Base-by-base conservation (phyloP, 2,888 invertebrate species). In the Archaeoteleia sp. region DNA sequence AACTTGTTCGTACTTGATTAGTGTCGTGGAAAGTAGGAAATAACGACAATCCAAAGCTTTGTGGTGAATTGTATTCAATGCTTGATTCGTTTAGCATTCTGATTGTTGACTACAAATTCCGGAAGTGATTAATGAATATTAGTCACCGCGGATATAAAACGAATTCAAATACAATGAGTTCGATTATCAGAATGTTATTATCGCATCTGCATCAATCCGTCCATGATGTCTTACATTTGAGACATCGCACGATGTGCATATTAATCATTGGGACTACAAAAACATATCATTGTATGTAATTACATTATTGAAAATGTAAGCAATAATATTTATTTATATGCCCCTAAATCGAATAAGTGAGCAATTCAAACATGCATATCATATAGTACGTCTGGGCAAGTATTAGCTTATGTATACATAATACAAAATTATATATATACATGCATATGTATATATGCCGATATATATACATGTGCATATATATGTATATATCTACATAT, bases 191-290 rank as follows among this genome's bases (percentile, higher is more conserved):
- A 81, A 78, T 73, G 80, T 78, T 76, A 74, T 55, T 68, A 62
- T 73, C 70, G 77, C 74, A 78, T 82, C 82, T 79, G 80, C 82
- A 77, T 78, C 71, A 75, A 79, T 79, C 79, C 79, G 79, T 79
- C 79, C 79, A 79, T 76, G 74, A 78, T 77, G 78, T 77, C 76
- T 77, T 76, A 69, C 20, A 57, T 63, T 57, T 49, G 72, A 80
- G 78, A 66, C 80, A 79, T 81, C 80, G 84, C 84, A 84, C 84
- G 81, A 69, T 70, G 85, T 85, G 85, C 85, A 83, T 83, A 84
- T 84, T 85, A 84, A 84, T 84, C 84, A 85, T 85, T 83, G 85
- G 85, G 85, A 85, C 85, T 85, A 85, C 84, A 85, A 85, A 85
- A 75, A 84, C 85, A 85, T 85, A 85, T 85, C 84, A 85, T 82